phyloP scores from a whole-genome alignment of 2,113 vertebrate genomes.

The Coreoperca whiteheadi region DNA sequence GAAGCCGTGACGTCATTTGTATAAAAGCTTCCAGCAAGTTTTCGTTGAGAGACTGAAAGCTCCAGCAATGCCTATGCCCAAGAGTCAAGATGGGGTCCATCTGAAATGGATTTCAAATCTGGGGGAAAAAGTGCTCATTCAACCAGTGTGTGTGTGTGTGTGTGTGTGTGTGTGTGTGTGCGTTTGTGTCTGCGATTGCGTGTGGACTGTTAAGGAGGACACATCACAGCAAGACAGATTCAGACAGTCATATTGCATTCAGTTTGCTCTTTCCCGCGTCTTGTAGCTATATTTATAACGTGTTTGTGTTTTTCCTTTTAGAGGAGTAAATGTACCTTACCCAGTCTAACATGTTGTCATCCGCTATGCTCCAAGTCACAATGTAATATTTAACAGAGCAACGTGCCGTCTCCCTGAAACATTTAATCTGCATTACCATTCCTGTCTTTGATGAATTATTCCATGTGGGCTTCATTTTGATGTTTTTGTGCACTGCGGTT shows the following conservation, averaged over 20 bases:
- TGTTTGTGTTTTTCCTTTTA: constrained; percentile 74
- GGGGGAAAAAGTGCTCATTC: constrained; percentile 72
- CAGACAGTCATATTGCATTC: constrained; percentile 64
- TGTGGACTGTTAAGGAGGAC: constrained; percentile 55
- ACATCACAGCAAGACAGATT: constrained; percentile 63
- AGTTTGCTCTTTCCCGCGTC: constrained; percentile 58
- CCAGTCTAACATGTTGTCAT: constrained; percentile 61
- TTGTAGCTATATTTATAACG: constrained; percentile 75
- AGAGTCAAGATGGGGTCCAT: constrained; percentile 55
- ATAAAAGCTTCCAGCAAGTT: constrained; percentile 71
- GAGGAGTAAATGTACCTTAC: constrained; percentile 56
- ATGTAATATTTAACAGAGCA: constrained; percentile 78
- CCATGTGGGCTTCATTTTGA: constrained; percentile 46
- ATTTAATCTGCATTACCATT: constrained; percentile 63
- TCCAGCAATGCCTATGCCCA: constrained; percentile 29
- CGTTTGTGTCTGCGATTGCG: constrained; percentile 22
- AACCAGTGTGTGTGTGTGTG: constrained; percentile 59
- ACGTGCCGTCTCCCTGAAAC: constrained; percentile 72
- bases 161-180: constrained; percentile 36
- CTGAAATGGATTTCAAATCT: constrained; percentile 75
- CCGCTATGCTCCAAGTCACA: constrained; percentile 57
- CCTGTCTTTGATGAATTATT: constrained; percentile 73
- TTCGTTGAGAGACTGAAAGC: constrained; percentile 63
- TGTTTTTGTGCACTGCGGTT: constrained; percentile 14
- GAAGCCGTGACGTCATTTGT: constrained; percentile 51